Evolutionary conservation across 2,888 invertebrate genomes (phyloP), one percentile per base, ranked within the genome.

Genomic region (Cosmopolites sordidus): DNA sequence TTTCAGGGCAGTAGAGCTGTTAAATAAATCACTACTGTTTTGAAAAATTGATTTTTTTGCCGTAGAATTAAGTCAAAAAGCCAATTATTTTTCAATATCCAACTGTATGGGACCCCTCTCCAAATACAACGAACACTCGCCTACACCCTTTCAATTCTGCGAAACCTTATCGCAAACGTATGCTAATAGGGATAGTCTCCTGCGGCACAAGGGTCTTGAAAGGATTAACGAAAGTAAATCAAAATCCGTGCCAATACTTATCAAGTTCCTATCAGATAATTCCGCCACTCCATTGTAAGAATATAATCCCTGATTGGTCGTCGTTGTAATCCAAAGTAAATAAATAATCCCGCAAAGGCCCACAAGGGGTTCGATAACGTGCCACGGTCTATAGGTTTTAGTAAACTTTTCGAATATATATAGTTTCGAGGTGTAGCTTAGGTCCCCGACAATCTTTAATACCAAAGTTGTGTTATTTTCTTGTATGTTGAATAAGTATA

Each of bases 261-360:
- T 33, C 33, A 12, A 33, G 33, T 33, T 33, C 12, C 33, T 33
- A 33, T 33, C 33, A n/a, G 33, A 33, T 33, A 33, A 33, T 33
- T 33, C 12, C 33, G 33, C n/a, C 12, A 12, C 33, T 11, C 33
- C n/a, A 33, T 33, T 33, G 33, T 33, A 33, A 33, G 33, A 33
- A 33, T 33, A 33, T 33, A 33, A 33, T 33, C 33, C 33, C 33
- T 12, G 33, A 33, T 33, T 33, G 33, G 33, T 33, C 33, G 33
- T 4, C n/a, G 33, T 12, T 33, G 33, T 33, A 33, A 33, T 11
- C 33, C 33, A 33, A 33, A 33, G 33, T 33, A 33, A 33, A 33
- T 33, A 33, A 33, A 33, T 33, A 33, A 33, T 33, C 33, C 33
- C 11, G 3, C 33, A 33, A 33, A 33, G 33, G 12, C 5, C 33